Percentiles rank a stretch among this genome's conserved stretches.
Conservation (phyloP, 53 echinoderm and acorn worm genomes). For the Crossaster papposus region DNA sequence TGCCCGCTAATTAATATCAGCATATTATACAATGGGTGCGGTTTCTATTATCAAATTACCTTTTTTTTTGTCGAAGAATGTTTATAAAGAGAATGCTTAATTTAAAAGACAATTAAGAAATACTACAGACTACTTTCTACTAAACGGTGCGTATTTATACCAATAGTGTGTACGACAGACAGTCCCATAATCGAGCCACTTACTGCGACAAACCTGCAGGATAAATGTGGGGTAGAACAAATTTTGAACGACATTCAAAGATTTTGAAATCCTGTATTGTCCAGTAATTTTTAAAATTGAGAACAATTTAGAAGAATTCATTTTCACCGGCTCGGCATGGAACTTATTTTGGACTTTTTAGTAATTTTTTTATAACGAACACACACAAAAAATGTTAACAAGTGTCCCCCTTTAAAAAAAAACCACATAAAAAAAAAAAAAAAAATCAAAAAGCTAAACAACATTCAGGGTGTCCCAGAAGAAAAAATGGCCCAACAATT, state of each 20-base stretch:
- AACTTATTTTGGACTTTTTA: neutral
- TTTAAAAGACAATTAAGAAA: neutral
- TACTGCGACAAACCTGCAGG: neutral
- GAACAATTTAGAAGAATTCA: constrained; percentile 6
- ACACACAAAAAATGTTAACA: neutral
- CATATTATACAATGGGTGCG: constrained; percentile 49
- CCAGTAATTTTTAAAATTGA: neutral
- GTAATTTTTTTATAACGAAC: neutral
- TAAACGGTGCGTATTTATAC: neutral
- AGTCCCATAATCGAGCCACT: neutral
- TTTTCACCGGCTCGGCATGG: neutral
- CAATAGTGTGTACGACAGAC: neutral
- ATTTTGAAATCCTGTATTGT: neutral
- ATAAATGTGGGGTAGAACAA: neutral
- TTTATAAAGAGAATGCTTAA: constrained; percentile 1
- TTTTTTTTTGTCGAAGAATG: neutral
- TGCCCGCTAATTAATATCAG: constrained; percentile 21
- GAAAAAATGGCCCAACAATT: too few relatives aligned
- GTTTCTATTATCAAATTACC: neutral
- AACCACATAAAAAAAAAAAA: neutral
- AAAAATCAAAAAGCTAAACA: neutral
- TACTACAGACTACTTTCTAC: neutral
- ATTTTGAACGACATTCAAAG: neutral
- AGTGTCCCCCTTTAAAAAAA: neutral
- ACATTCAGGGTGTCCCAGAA: too few relatives aligned